These are phyloP conservation scores for Hydrotaea diabolus DNA, from an alignment of 2,888 invertebrate species.

Conservation along the genomic window DNA sequence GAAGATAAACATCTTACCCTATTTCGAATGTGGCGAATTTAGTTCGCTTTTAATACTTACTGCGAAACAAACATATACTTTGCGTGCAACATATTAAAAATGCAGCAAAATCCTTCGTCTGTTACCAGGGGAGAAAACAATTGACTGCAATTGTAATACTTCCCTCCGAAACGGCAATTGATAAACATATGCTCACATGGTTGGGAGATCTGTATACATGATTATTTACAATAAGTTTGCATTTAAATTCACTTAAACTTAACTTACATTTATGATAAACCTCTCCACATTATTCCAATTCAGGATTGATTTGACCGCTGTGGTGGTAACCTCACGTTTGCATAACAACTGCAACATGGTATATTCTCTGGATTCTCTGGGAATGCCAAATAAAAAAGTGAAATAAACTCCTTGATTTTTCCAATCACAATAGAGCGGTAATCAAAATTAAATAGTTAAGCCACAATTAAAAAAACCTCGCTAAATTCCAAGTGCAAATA, in stretches of 20 bases:
- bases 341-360: conserved; percentile 71
- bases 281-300: conserved; percentile 70
- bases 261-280: conserved; percentile 69
- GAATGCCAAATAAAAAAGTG: background rate
- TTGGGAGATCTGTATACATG: conserved; percentile 90
- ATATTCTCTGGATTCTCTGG: conserved; percentile 64
- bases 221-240: too few relatives aligned
- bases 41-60: conserved; percentile 63
- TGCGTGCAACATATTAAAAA: conserved; percentile 88
- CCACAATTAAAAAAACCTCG: too few relatives aligned
- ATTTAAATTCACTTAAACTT: too few relatives aligned
- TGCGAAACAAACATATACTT: conserved; percentile 73
- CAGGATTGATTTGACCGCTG: conserved; percentile 49
- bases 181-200: conserved; percentile 87
- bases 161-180: conserved; percentile 86
- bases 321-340: conserved; percentile 58
- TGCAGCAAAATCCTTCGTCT: conserved; percentile 89
- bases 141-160: conserved; percentile 83
- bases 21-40: too few relatives aligned
- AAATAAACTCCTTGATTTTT: too few relatives aligned
- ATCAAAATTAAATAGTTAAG: too few relatives aligned
- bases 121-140: conserved; percentile 85
- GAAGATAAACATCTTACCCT: too few relatives aligned
- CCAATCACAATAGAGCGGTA: too few relatives aligned
- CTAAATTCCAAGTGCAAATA: too few relatives aligned